Conservation (phyloP, 2,888 invertebrate genomes). For the Rhaphigaster nebulosa region DNA sequence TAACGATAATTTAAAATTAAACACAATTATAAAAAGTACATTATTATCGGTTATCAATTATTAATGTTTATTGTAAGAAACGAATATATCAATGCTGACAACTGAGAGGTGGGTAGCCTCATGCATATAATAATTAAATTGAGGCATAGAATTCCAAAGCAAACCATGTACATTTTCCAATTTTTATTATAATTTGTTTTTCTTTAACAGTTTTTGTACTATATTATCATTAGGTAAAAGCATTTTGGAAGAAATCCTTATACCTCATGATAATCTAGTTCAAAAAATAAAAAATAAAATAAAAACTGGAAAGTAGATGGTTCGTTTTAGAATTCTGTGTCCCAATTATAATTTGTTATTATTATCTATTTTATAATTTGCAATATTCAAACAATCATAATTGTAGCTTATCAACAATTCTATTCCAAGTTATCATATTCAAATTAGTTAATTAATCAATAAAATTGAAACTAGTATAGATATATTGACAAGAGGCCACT, state of each 20-base stretch:
- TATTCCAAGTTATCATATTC: neutral
- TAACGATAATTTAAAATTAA: neutral
- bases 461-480: neutral
- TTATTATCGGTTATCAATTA: neutral
- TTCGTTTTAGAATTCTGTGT: no score
- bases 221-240: no score
- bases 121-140: no score
- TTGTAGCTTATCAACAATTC: neutral
- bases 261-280: no score
- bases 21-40: neutral
- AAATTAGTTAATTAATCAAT: neutral
- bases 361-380: neutral
- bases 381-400: neutral
- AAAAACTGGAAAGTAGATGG: no score
- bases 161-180: no score
- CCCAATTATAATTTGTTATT: neutral
- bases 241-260: no score
- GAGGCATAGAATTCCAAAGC: no score
- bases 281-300: no score
- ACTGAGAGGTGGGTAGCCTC: neutral
- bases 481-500: slow-evolving; percentile 15
- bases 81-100: neutral
- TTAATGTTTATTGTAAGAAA: neutral
- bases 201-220: no score
- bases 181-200: no score